These are phyloP conservation scores for Ichneumon xanthorius DNA, from an alignment of 2,888 invertebrate genomes.

Conservation along the genomic window DNA sequence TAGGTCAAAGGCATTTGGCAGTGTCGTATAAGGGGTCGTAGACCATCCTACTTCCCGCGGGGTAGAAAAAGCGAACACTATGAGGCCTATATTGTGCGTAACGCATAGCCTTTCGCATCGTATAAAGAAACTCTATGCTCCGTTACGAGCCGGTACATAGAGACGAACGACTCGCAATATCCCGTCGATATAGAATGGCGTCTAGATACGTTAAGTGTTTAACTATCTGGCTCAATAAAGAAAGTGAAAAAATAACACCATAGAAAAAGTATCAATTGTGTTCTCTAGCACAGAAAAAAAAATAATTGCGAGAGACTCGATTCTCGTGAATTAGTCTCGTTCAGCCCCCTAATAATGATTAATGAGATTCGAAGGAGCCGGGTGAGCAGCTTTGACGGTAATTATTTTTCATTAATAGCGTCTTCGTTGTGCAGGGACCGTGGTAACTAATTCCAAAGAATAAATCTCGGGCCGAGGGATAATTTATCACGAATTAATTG, in stretches of 20 bases:
- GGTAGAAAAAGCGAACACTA: background rate
- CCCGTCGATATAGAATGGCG: background rate
- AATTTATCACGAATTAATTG: constrained; percentile 31
- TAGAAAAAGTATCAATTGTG: background rate
- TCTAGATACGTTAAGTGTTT: constrained; percentile 1
- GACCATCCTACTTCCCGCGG: constrained; percentile 13
- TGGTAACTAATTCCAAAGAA: background rate
- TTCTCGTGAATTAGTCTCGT: background rate
- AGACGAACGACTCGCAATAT: constrained; percentile 46
- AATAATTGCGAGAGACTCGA: background rate
- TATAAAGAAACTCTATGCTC: constrained; percentile 40
- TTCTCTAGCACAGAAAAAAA: background rate
- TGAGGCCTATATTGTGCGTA: constrained; percentile 14
- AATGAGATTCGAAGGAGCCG: background rate
- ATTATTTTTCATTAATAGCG: constrained; percentile 5
- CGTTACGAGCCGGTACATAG: constrained; percentile 31
- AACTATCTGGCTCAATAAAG: constrained; percentile 14
- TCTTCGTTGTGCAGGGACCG: background rate
- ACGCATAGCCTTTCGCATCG: constrained; percentile 19
- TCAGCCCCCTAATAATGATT: constrained; percentile 4
- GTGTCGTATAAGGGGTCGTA: constrained; percentile 23
- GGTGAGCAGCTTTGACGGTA: background rate
- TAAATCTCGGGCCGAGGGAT: background rate
- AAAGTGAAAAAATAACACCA: background rate
- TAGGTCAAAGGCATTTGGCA: constrained; percentile 16